Evolutionary conservation across 2,888 invertebrate genomes (phyloP).

Genomic region (Cremastinae sp.): DNA sequence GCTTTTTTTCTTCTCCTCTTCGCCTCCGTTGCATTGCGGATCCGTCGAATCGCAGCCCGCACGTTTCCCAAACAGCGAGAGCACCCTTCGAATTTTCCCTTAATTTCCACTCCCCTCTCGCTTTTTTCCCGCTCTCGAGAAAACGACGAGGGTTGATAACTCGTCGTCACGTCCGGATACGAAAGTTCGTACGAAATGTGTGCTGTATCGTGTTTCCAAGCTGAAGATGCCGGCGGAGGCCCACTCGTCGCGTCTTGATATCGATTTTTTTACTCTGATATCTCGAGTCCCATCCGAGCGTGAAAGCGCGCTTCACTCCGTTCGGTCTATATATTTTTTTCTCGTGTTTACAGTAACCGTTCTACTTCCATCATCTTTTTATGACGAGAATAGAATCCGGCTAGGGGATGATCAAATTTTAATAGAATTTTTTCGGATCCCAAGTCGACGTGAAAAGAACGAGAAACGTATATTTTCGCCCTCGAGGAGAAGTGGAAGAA

Average conservation of each 20-base stretch:
- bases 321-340: neutral
- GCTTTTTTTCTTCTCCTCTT: constrained; percentile 6
- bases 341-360: no score
- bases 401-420: no score
- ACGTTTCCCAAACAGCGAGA: neutral
- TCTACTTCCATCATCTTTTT: no score
- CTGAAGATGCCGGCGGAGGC: neutral
- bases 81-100: constrained; percentile 15
- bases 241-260: constrained; percentile 16
- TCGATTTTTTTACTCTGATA: constrained; percentile 31
- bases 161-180: neutral
- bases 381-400: no score
- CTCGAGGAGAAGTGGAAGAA: no score
- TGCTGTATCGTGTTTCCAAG: neutral
- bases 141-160: constrained; percentile 6
- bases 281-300: constrained; percentile 14
- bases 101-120: no score
- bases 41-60: neutral
- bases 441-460: no score
- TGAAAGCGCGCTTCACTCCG: constrained; percentile 1
- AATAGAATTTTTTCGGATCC: no score
- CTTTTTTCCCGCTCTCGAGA: constrained; percentile 17
- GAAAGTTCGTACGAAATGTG: neutral
- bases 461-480: no score
- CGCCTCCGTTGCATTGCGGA: neutral